Percentiles rank a stretch among this genome's conserved stretches.
Evolutionary conservation across 2,113 vertebrate genomes (phyloP).

Genomic region (Varanus salvator): DNA sequence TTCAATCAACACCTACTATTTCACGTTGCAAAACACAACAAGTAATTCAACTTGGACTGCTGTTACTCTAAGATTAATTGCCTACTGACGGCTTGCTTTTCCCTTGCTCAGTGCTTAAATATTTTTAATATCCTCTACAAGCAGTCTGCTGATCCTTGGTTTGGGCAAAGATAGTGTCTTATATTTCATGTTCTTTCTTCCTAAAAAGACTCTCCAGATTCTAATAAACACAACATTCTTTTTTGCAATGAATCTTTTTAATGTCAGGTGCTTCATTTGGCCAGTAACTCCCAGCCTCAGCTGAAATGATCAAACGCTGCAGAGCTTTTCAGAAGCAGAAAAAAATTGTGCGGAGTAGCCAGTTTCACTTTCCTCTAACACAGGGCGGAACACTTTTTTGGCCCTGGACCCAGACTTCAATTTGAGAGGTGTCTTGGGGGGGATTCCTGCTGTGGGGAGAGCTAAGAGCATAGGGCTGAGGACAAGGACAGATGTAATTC

Average conservation of each 20-base stretch:
- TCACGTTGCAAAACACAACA: slow-evolving; percentile 35
- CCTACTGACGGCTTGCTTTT: slow-evolving; percentile 37
- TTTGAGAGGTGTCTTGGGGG: too few species aligned
- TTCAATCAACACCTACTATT: slow-evolving; percentile 43
- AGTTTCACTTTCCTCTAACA: background rate
- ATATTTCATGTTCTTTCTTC: background rate
- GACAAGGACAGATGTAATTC: too few species aligned
- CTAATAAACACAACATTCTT: slow-evolving; percentile 41
- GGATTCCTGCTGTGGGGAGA: too few species aligned
- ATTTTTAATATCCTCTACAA: slow-evolving; percentile 50
- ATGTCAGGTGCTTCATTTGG: background rate
- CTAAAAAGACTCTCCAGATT: slow-evolving; percentile 34
- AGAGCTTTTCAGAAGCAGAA: background rate
- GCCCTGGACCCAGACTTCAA: too few species aligned
- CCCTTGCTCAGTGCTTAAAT: slow-evolving; percentile 44
- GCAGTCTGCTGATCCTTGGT: slow-evolving; percentile 31
- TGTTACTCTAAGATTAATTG: slow-evolving; percentile 48
- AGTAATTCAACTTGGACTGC: slow-evolving; percentile 46
- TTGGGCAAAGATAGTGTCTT: slow-evolving; percentile 26
- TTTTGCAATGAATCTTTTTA: background rate
- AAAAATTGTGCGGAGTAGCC: too few species aligned
- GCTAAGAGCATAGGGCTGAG: too few species aligned
- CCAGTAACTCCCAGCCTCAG: background rate
- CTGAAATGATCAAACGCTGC: background rate
- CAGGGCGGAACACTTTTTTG: too few species aligned